These are phyloP conservation scores for Platichthys flesus DNA, from an alignment of 2,113 vertebrate genomes.

Conservation along the genomic window DNA sequence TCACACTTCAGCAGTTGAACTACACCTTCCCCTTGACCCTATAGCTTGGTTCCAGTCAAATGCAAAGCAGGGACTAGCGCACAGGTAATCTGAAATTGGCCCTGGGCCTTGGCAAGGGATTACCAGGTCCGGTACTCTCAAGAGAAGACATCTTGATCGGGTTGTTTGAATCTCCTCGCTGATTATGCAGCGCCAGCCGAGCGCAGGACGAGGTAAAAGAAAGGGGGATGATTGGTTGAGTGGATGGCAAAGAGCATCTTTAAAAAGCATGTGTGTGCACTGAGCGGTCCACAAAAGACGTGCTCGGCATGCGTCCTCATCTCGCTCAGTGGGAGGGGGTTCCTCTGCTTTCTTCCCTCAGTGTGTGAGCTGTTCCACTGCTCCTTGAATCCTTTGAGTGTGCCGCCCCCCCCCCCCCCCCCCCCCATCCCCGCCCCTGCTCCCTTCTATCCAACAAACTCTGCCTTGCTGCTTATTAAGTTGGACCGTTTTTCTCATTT, in stretches of 20 bases:
- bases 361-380: conserved; percentile 4
- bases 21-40: conserved; percentile 47
- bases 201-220: conserved; percentile 55
- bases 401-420: conserved; percentile 4
- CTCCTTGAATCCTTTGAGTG: no score
- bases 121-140: conserved; percentile 52
- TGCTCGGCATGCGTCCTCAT: conserved; percentile 49
- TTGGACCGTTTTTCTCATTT: conserved; percentile 48
- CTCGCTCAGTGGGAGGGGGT: conserved; percentile 48
- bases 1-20: conserved; percentile 34
- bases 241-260: conserved; percentile 61
- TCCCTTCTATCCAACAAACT: conserved; percentile 33
- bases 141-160: conserved; percentile 55
- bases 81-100: conserved; percentile 62
- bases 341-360: conserved; percentile 45
- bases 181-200: conserved; percentile 57
- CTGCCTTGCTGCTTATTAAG: conserved; percentile 42
- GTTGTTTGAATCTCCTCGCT: conserved; percentile 49
- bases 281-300: conserved; percentile 62
- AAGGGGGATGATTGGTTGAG: conserved; percentile 51
- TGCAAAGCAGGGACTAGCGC: conserved; percentile 46
- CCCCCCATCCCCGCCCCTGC: neutral
- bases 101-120: conserved; percentile 39
- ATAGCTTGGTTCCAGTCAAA: conserved; percentile 48
- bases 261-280: conserved; percentile 65